Base-by-base conservation (phyloP, 2,797 vertebrate genomes). In the Acanthiza pusilla region DNA sequence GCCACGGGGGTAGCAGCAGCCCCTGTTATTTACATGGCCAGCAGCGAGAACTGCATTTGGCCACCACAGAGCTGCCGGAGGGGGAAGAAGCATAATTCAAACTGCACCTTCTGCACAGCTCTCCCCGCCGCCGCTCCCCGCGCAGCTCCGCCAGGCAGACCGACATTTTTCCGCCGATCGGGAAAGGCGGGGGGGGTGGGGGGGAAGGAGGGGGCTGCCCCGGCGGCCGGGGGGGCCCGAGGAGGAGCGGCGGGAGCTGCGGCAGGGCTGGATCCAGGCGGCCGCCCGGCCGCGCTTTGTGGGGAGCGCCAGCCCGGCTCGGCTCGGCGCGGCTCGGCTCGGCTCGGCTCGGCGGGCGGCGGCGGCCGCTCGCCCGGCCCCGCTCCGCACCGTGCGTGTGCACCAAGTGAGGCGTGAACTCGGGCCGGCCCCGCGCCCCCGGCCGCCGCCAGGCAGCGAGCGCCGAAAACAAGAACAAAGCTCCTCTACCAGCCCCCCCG, bases 401-500 rank as follows among this genome's bases (percentile, higher is more conserved):
- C 96, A 98, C 97, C 98, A 97, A 98, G 98, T 98, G 98, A 98
- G 98, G 98, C 98, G 98, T 98, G 98, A 98, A 97, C 98, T 98
- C 98, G 96, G 91, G 82, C 87, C 91, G 87, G 96, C 97, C 89
- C 97, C 92, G 97, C 96, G 97, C 96, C 88, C 96, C 95, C 94
- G 95, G 97, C 94, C 96, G 89, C 95, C 95, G 94, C 80, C 96
- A 96, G 94, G 96, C 97, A 95, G 97, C 97, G 96, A 97, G 97
- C 96, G 96, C 96, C 96, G 96, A 97, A 97, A 97, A 98, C 96
- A 97, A 97, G 96, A 96, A 98, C 97, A 98, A 98, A 98, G 97
- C 97, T 98, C 96, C 94, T 94, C 93, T 90, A 93, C 92, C 93
- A 88, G 78, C 78, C 89, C 72, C 88, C 73, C 83, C 60, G 71